A percentile compares a stretch with the other conserved stretches of the same genome.
Evolutionary conservation across 2,888 invertebrate species (phyloP).

Genomic region (Stenurella melanura): DNA sequence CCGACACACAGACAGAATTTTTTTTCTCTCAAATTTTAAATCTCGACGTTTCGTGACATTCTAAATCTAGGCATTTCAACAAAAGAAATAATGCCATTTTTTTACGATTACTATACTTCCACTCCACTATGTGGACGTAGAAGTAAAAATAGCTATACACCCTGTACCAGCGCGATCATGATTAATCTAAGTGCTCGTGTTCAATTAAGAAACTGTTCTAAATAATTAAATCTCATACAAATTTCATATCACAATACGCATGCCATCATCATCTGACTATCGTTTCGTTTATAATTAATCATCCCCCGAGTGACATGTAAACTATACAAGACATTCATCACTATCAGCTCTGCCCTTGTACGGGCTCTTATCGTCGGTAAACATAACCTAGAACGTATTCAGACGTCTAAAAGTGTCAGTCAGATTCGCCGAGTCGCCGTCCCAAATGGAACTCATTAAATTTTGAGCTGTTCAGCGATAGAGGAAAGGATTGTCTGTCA

Average conservation of each 20-base stretch:
- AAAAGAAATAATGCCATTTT: too few relatives aligned
- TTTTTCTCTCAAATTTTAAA: too few relatives aligned
- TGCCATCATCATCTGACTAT: conserved; percentile 25
- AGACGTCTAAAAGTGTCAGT: conserved; percentile 53
- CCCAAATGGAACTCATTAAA: conserved; percentile 52
- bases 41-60: too few relatives aligned
- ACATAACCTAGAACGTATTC: conserved; percentile 55
- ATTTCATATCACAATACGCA: conserved; percentile 32
- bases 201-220: conserved; percentile 32
- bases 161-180: neutral
- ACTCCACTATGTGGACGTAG: too few relatives aligned
- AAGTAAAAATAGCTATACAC: neutral
- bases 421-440: conserved; percentile 44
- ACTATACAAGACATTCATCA: conserved; percentile 44
- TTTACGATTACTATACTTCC: too few relatives aligned
- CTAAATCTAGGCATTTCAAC: too few relatives aligned
- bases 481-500: conserved; percentile 12
- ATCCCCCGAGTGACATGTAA: conserved; percentile 41
- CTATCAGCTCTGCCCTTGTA: conserved; percentile 30
- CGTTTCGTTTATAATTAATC: conserved; percentile 42
- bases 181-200: conserved; percentile 13
- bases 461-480: conserved; percentile 46
- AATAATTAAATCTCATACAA: conserved; percentile 34
- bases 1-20: too few relatives aligned
- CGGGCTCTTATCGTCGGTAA: conserved; percentile 52